Conservation (phyloP, 2,797 vertebrate genomes). For the Erpetoichthys calabaricus region DNA sequence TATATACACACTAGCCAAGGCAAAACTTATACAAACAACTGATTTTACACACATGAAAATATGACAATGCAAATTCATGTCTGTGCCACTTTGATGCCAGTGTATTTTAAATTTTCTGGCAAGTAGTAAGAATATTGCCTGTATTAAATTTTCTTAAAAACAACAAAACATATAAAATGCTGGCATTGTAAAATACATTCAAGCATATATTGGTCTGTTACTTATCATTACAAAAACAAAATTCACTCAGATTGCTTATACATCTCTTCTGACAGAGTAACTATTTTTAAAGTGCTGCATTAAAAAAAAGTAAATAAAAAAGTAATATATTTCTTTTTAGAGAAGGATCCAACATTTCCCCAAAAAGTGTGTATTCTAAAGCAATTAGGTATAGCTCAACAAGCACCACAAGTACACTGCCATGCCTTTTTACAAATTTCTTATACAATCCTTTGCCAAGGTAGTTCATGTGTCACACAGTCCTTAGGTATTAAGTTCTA, state of each 20-base stretch:
- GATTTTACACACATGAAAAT: neutral
- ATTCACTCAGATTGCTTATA: too few relatives aligned
- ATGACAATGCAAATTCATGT: conserved; percentile 1
- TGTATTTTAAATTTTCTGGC: neutral
- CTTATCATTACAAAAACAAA: neutral
- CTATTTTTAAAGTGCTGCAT: neutral
- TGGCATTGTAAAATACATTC: conserved; percentile 11
- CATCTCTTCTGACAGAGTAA: neutral
- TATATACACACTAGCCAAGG: neutral
- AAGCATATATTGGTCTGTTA: neutral
- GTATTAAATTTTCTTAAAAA: neutral
- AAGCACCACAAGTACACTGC: too few relatives aligned
- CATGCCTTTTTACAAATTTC: too few relatives aligned
- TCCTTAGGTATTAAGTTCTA: too few relatives aligned
- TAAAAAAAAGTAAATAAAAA: too few relatives aligned
- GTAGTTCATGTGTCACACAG: too few relatives aligned
- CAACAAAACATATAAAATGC: conserved; percentile 5
- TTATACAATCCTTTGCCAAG: too few relatives aligned
- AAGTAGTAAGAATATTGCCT: neutral
- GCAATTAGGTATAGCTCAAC: too few relatives aligned
- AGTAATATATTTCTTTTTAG: too few relatives aligned
- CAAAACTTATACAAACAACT: neutral
- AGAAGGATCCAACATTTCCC: too few relatives aligned
- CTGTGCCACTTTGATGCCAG: conserved; percentile 5
- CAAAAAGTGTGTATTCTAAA: too few relatives aligned